Conservation (phyloP, 2,113 vertebrate species). For the Notarius lentiginosus region DNA sequence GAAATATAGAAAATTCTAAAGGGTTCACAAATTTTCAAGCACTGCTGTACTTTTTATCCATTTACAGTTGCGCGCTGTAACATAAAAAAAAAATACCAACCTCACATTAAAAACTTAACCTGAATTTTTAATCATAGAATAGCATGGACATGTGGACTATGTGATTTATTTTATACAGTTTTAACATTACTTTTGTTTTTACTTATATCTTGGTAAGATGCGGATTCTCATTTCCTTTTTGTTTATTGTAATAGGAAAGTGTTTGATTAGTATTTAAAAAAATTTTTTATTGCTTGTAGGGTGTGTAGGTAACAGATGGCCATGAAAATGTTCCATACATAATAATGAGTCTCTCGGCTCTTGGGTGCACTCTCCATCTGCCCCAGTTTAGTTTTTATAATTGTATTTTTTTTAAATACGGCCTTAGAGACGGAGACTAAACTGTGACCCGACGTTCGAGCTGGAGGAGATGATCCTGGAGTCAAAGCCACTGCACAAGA, state of each 20-base stretch:
- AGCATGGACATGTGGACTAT: no score
- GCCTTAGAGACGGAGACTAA: slow-evolving; percentile 84
- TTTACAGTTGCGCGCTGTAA: no score
- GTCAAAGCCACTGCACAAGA: slow-evolving; percentile 96
- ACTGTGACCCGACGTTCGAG: slow-evolving; percentile 95
- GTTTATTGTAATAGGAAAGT: neutral
- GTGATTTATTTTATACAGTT: neutral
- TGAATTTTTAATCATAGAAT: no score
- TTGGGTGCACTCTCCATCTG: neutral
- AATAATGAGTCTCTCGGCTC: neutral
- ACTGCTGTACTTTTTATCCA: no score
- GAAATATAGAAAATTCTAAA: no score
- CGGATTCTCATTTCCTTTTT: neutral
- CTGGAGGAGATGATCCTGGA: slow-evolving; percentile 99
- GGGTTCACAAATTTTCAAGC: no score
- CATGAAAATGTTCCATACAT: neutral
- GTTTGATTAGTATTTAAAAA: neutral
- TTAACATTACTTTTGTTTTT: neutral
- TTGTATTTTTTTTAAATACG: neutral
- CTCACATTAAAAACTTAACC: no score
- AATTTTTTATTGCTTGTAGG: neutral
- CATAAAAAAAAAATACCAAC: no score
- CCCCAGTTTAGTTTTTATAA: neutral
- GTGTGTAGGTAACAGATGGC: neutral
- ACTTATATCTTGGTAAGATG: neutral